phyloP scores from a whole-genome alignment of 2,113 vertebrate genomes.

The Upupa epops region DNA sequence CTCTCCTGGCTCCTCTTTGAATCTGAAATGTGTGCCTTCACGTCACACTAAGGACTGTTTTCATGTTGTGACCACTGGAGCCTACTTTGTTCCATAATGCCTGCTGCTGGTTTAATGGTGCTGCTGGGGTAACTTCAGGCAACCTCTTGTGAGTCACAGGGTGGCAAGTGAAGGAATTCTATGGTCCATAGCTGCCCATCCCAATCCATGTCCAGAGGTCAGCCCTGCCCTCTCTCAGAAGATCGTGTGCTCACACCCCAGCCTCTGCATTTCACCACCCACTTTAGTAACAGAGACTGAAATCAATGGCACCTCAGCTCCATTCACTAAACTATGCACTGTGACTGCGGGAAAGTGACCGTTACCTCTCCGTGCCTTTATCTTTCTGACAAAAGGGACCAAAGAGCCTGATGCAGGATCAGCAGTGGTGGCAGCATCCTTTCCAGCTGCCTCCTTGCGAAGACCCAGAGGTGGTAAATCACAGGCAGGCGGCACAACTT shows the following conservation, averaged over 20 bases:
- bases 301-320: not conserved
- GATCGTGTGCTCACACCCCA: not conserved
- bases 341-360: not conserved
- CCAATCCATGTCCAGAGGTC: not conserved
- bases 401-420: not conserved
- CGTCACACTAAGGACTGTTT: not conserved
- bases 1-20: not conserved
- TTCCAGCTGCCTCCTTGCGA: not conserved
- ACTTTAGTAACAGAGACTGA: not conserved
- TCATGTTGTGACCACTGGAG: not conserved
- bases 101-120: not conserved
- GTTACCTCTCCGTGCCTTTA: not conserved
- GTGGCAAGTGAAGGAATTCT: not conserved
- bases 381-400: not conserved
- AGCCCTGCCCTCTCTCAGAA: not conserved
- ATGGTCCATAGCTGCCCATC: not conserved
- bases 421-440: rapidly evolving
- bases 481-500: rapidly evolving
- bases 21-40: constrained; percentile 7
- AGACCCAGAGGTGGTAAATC: not conserved
- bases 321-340: not conserved
- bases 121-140: not conserved
- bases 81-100: not conserved
- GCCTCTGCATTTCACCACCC: rapidly evolving
- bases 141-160: not conserved